Conservation (phyloP, 2,888 invertebrate genomes). For the Phalera bucephala region DNA sequence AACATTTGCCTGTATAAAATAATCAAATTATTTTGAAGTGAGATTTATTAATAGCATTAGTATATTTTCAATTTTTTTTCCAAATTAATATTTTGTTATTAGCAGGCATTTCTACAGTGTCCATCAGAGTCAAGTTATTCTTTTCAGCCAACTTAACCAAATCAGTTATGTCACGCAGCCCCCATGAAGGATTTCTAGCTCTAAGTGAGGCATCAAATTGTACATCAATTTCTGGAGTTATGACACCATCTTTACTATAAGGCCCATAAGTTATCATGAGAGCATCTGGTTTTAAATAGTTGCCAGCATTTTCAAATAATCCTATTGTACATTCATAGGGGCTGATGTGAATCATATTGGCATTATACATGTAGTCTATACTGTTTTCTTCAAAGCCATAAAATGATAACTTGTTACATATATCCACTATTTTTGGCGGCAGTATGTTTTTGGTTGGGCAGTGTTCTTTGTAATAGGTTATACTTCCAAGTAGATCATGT, state of each 20-base stretch:
- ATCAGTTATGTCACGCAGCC: constrained; percentile 89
- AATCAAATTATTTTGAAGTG: no score
- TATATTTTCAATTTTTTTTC: constrained; percentile 79
- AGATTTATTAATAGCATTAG: not conserved
- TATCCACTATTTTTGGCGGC: constrained; percentile 86
- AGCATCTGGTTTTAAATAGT: constrained; percentile 86
- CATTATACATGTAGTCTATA: constrained; percentile 90
- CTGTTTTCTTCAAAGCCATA: constrained; percentile 71
- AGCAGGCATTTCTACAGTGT: constrained; percentile 91
- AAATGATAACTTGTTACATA: constrained; percentile 72
- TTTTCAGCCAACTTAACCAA: constrained; percentile 84
- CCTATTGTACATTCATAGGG: constrained; percentile 89
- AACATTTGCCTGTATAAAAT: no score
- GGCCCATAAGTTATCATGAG: constrained; percentile 94
- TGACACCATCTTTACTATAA: constrained; percentile 89
- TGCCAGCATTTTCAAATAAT: constrained; percentile 88
- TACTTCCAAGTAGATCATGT: constrained; percentile 83
- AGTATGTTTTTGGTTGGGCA: constrained; percentile 85
- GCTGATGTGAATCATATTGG: constrained; percentile 95
- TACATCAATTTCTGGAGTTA: constrained; percentile 92
- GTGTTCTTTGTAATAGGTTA: constrained; percentile 79
- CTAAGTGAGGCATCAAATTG: constrained; percentile 88
- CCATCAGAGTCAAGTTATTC: constrained; percentile 83
- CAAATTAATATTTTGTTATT: constrained; percentile 94
- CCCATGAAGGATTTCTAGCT: constrained; percentile 88